Base-by-base conservation (phyloP, 2,888 invertebrate genomes). In the Scaptodrosophila latifasciaeformis region DNA sequence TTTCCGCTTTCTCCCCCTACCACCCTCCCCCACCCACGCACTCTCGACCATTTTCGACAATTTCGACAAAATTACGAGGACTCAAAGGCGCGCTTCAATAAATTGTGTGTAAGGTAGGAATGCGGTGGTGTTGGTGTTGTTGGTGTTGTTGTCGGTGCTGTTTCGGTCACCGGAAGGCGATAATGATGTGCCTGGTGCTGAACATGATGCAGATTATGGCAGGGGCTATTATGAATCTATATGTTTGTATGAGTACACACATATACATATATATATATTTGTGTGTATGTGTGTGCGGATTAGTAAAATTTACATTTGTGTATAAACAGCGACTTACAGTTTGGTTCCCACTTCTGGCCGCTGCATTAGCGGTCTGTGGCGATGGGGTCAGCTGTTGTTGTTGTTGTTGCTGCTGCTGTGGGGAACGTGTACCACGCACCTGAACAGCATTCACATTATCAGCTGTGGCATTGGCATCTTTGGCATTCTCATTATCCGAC, bases 401-500 rank as follows among this genome's bases (percentile, higher is more conserved):
- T 42, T 72, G 70, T 21, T 70, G 71, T 47, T 57, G 62, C 30
- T 62, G 58, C 39, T 65, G 65, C 40, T 70, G 67, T 10, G 75
- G 67, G 37, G 65, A 70, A 31, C 67, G 74, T 39, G 71, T 54
- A 37, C 59, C 64, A 30, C 57, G 62, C 46, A 47, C 53, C 45
- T 59, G 64, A 54, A 53, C 53, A 47, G 51, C 64, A 40, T 64
- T 67, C 15, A 54, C 60, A n/a, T n/a, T n/a, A n/a, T n/a, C n/a
- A 46, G 54, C 54, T 21, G 64, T n/a, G n/a, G n/a, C n/a, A n/a
- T n/a, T 52, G 61, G 63, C 76, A 56, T 82, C 82, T 74, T 83
- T 82, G 55, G 77, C 61, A 65, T 78, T 75, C 56, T 83, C 82
- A 57, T 77, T 61, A 42, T 86, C 84, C 27, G 84, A 80, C 55